These are phyloP conservation scores for Geotrypetes seraphini DNA, from an alignment of 2,797 vertebrate genomes.

Conservation along the genomic window DNA sequence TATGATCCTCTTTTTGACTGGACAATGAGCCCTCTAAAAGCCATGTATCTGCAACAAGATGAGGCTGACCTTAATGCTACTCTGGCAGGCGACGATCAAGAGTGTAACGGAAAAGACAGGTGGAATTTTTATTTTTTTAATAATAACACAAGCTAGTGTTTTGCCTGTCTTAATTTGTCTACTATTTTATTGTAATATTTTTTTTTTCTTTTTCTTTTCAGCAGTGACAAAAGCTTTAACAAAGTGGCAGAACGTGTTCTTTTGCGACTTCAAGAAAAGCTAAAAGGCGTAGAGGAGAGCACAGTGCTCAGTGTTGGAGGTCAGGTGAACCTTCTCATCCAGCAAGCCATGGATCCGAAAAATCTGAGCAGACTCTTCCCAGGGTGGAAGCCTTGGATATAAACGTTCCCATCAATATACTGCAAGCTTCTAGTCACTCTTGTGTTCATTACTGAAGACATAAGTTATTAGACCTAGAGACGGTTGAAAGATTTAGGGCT, in stretches of 20 bases:
- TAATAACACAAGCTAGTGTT: too few species aligned
- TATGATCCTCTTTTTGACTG: conserved; percentile 96
- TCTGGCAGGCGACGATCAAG: conserved; percentile 51
- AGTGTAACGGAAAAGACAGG: conserved; percentile 70
- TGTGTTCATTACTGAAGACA: too few species aligned
- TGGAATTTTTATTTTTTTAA: too few species aligned
- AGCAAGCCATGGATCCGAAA: conserved; percentile 92
- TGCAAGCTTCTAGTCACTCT: too few species aligned
- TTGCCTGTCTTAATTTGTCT: too few species aligned
- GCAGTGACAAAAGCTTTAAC: conserved; percentile 82
- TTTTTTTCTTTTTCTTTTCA: conserved; percentile 8
- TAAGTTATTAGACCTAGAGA: too few species aligned
- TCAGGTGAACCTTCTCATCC: conserved; percentile 95
- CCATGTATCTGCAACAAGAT: conserved; percentile 85
- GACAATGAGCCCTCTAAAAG: conserved; percentile 97
- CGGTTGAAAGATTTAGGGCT: too few species aligned
- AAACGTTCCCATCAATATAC: conserved; percentile 15
- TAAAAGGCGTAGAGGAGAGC: conserved; percentile 92
- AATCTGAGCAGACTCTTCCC: conserved; percentile 86
- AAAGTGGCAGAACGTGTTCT: conserved; percentile 94
- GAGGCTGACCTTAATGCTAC: conserved; percentile 80
- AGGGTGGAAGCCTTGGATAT: conserved; percentile 94
- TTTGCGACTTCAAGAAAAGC: conserved; percentile 91
- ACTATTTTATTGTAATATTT: too few species aligned
- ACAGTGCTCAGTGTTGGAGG: conserved; percentile 85